Evolutionary conservation across 2,888 invertebrate genomes (phyloP).

Genomic region (Himalopsyche tibetana): DNA sequence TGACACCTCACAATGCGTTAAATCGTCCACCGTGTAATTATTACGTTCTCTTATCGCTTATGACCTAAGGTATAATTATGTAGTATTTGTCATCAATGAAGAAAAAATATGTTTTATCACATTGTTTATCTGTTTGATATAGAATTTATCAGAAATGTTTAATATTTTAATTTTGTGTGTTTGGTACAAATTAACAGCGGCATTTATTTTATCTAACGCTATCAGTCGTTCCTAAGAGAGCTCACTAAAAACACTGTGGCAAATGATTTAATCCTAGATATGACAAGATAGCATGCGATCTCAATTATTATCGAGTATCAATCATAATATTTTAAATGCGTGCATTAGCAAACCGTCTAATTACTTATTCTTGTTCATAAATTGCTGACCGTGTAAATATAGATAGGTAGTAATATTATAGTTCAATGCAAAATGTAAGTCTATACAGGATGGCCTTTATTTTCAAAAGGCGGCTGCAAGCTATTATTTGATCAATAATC

Average conservation of each 20-base stretch:
- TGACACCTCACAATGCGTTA: not conserved
- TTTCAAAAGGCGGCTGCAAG: too few species aligned
- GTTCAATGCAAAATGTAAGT: too few species aligned
- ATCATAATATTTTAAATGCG: not conserved
- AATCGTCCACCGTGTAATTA: not conserved
- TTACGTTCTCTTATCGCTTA: not conserved
- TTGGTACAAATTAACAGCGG: not conserved
- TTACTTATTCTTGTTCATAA: not conserved
- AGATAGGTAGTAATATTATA: not conserved
- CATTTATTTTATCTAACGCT: not conserved
- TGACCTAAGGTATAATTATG: not conserved
- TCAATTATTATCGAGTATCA: not conserved
- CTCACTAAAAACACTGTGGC: not conserved
- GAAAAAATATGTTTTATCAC: conserved; percentile 14
- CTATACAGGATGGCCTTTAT: too few species aligned
- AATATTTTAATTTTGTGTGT: not conserved
- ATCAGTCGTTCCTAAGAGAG: not conserved
- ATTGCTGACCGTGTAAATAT: not conserved
- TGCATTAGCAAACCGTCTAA: not conserved
- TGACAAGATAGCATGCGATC: not conserved
- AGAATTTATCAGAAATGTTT: not conserved
- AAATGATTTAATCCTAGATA: conserved; percentile 4
- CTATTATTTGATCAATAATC: too few species aligned
- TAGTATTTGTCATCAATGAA: not conserved
- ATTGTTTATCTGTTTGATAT: conserved; percentile 32